A percentile compares a stretch with the other conserved stretches of the same genome.
phyloP scores from a whole-genome alignment of 2,888 invertebrate species.

The Quadriops clusia region DNA sequence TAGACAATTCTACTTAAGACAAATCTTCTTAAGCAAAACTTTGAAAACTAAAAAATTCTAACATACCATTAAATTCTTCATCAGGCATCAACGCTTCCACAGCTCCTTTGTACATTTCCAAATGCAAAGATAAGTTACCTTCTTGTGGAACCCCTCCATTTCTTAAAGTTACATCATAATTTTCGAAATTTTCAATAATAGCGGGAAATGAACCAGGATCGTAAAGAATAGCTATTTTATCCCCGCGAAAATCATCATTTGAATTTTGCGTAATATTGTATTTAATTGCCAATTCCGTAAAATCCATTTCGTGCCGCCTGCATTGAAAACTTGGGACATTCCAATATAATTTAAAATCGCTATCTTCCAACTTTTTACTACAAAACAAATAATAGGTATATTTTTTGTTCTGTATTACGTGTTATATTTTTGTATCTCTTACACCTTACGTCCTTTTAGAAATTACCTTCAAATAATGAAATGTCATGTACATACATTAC shows the following conservation, averaged over 20 bases:
- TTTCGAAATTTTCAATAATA: slow-evolving; percentile 41
- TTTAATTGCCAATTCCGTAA: slow-evolving; percentile 43
- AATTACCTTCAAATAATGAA: too few species aligned
- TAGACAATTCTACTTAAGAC: too few species aligned
- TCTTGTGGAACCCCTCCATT: slow-evolving; percentile 72
- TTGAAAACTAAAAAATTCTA: too few species aligned
- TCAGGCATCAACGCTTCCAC: slow-evolving; percentile 51
- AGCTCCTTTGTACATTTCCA: slow-evolving; percentile 44
- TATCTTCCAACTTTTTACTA: too few species aligned
- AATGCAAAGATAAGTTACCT: slow-evolving; percentile 53
- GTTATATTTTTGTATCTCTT: too few species aligned
- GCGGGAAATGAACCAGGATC: slow-evolving; percentile 62
- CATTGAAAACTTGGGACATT: slow-evolving; percentile 69
- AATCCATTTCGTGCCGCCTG: slow-evolving; percentile 47
- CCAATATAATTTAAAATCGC: slow-evolving; percentile 49
- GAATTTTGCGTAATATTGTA: slow-evolving; percentile 57
- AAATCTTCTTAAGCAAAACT: too few species aligned
- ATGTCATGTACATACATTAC: too few species aligned
- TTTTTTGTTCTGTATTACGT: too few species aligned
- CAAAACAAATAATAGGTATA: too few species aligned
- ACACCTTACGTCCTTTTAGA: too few species aligned
- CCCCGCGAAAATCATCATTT: slow-evolving; percentile 53
- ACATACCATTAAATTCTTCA: slow-evolving; percentile 42
- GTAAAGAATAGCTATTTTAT: slow-evolving; percentile 56
- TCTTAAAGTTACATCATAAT: slow-evolving; percentile 40